A percentile compares a stretch with the other conserved stretches of the same genome.
Conservation (phyloP, 2,113 vertebrate species). For the Heptranchias perlo region DNA sequence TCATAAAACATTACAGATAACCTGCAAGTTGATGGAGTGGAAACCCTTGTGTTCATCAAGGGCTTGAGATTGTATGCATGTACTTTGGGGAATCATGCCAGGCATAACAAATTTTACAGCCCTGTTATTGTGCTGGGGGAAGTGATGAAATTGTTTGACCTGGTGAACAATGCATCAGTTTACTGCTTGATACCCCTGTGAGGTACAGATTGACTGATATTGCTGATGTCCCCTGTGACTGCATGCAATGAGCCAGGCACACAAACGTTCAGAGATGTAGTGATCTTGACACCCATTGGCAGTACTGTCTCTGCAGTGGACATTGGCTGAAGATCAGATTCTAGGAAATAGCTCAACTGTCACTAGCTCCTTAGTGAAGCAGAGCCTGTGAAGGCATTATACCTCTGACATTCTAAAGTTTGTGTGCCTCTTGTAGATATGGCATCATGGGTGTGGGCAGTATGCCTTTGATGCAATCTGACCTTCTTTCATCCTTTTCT, state of each 20-base stretch:
- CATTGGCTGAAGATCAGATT: neutral
- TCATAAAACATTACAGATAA: neutral
- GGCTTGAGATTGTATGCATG: neutral
- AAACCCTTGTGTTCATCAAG: neutral
- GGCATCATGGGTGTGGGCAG: neutral
- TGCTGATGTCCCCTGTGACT: neutral
- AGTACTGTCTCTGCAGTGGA: neutral
- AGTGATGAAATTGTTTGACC: neutral
- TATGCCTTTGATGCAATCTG: neutral
- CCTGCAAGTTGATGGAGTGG: neutral
- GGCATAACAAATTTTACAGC: neutral
- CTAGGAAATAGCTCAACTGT: neutral
- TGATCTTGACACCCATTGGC: neutral
- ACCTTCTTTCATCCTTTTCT: neutral
- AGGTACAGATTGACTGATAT: constrained; percentile 19
- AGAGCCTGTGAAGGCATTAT: neutral
- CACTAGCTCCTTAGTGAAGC: neutral
- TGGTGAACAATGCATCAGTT: constrained; percentile 21
- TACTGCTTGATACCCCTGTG: neutral
- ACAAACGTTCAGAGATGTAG: neutral
- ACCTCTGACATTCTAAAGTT: neutral
- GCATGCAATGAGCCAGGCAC: neutral
- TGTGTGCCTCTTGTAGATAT: neutral
- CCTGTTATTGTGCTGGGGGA: neutral
- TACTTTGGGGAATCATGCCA: neutral